Evolutionary conservation across 2,113 vertebrate species (phyloP).

Genomic region (Nicator chloris): DNA sequence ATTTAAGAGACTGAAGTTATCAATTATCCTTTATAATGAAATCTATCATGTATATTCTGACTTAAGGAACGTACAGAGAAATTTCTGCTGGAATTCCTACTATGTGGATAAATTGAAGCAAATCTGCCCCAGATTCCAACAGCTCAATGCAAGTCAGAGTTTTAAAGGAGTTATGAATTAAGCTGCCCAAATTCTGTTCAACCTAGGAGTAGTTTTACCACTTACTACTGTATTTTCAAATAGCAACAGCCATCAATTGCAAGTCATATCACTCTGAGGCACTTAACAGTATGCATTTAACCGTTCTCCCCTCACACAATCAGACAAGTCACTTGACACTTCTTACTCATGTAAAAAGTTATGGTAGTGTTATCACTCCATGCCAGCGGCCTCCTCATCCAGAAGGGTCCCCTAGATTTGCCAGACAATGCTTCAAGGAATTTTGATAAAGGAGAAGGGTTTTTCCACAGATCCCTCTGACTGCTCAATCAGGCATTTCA

Average conservation of each 20-base stretch:
- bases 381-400: neutral
- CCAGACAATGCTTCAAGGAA: neutral
- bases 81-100: neutral
- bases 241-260: neutral
- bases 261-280: neutral
- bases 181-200: neutral
- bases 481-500: neutral
- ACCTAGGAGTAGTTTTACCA: neutral
- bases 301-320: neutral
- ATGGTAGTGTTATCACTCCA: neutral
- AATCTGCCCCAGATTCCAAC: neutral
- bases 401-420: neutral
- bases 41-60: neutral
- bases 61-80: neutral
- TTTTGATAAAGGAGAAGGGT: neutral
- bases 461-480: neutral
- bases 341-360: neutral
- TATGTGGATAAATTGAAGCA: neutral
- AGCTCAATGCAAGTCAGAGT: neutral
- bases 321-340: fast-evolving
- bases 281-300: neutral
- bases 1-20: neutral
- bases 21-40: neutral
- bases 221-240: neutral
- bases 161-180: neutral